A percentile compares a stretch with the other conserved stretches of the same genome.
phyloP scores from a whole-genome alignment of 2,113 vertebrate species.

The Muntiacus muntjak region DNA sequence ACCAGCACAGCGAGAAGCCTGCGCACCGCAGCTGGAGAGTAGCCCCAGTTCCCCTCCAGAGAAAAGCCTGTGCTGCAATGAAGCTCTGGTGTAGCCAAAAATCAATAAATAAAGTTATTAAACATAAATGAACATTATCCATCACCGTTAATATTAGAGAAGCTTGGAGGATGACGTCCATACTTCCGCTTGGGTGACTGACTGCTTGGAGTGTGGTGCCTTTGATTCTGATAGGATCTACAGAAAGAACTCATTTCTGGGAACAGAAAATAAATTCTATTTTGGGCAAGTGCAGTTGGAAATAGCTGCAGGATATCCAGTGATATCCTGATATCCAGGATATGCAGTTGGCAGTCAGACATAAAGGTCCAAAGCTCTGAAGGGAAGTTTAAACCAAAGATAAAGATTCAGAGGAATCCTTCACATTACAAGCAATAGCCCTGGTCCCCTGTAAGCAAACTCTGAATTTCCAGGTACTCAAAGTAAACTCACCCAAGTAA shows the following conservation, averaged over 20 bases:
- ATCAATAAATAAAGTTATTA: neutral
- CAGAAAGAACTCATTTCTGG: conserved; percentile 11
- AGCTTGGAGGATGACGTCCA: neutral
- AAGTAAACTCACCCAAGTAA: conserved; percentile 38
- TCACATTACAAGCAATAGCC: neutral
- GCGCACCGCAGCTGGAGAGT: accelerated
- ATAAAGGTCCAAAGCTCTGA: conserved; percentile 42
- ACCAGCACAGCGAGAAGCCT: neutral
- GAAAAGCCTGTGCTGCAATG: too few species aligned
- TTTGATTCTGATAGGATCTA: neutral
- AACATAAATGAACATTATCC: neutral
- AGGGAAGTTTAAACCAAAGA: conserved; percentile 45
- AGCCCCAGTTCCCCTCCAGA: neutral
- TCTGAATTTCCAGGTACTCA: neutral
- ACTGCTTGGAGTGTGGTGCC: neutral
- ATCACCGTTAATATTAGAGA: neutral
- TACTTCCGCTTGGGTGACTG: neutral
- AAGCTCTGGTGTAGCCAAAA: neutral
- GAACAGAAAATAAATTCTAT: conserved; percentile 37
- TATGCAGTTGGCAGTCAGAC: neutral
- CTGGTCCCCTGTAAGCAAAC: conserved; percentile 9
- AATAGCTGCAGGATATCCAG: neutral
- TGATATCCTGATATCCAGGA: neutral
- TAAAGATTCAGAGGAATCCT: conserved; percentile 13
- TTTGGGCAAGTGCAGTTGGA: conserved; percentile 3